Evolutionary conservation across 2,797 vertebrate species (phyloP).

Genomic region (Sebastolobus altivelis): DNA sequence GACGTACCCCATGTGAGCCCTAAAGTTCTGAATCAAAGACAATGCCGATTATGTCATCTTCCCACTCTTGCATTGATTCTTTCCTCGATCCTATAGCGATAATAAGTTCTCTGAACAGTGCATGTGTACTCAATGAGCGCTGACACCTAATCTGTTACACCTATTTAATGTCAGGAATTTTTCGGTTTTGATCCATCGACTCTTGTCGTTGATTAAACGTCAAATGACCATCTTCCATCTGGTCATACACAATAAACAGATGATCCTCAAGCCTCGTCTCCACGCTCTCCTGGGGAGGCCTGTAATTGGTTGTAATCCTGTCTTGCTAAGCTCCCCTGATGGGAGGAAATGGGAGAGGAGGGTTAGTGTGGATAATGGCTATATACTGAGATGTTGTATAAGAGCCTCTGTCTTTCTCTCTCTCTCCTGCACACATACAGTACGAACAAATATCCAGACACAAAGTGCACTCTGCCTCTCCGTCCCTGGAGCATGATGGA

Average conservation of each 20-base stretch:
- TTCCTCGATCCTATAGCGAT: not conserved
- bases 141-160: constrained; percentile 5
- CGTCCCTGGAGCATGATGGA: constrained; percentile 61
- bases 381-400: constrained; percentile 58
- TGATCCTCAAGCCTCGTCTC: constrained; percentile 56
- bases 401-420: constrained; percentile 42
- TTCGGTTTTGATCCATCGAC: constrained; percentile 31
- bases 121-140: not conserved
- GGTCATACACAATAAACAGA: constrained; percentile 61
- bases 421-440: constrained; percentile 19
- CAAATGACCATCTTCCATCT: constrained; percentile 56
- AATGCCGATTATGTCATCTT: not conserved
- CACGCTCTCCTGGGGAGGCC: constrained; percentile 53
- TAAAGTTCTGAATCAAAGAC: not conserved
- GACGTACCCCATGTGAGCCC: not conserved
- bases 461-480: constrained; percentile 47
- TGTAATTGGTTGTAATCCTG: constrained; percentile 82
- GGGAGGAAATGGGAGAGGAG: constrained; percentile 63
- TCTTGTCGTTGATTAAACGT: constrained; percentile 54
- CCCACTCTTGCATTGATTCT: not conserved
- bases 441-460: constrained; percentile 47
- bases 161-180: constrained; percentile 27
- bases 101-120: not conserved
- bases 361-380: constrained; percentile 64
- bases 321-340: constrained; percentile 71